Evolutionary conservation across 1,140 invertebrate genomes (phyloP), one percentile per base, ranked within the genome.

Genomic region (Nasonia giraulti): DNA sequence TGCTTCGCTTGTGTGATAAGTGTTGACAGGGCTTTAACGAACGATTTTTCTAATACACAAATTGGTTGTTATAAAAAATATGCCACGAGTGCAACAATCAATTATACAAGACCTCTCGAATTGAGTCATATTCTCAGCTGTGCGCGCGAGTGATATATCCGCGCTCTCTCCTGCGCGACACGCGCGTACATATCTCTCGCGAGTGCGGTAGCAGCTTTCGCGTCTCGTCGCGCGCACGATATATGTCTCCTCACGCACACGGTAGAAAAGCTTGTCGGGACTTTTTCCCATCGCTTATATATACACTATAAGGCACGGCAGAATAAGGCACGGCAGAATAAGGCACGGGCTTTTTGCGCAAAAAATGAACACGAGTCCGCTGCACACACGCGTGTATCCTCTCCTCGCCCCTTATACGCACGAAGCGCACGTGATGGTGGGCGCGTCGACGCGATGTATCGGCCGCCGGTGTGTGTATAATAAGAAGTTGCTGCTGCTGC

Each of bases 331-430:
- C 47, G 14, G 47, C 14, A 50, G 2, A 27, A 12, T 2, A 17
- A 17, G 10, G 11, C 47, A 10, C 12, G 12, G 0, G 55, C 55
- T 62, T 62, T 62, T 62, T 62, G 55, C 55, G 14, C 7, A 37
- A 80, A 69, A 80, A 69, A 80, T 69, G 37, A 79, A 80, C 33
- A 37, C 37, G 79, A 11, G 55, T 62, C 55, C 55, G 55, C 55
- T 20, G 55, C 5, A n/a, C 55, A 62, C 55, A 20, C 47, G 40
- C 76, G 76, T 11, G 76, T 78, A 62, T 62, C 55, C 5, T 62
- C 17, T 62, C 50, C 20, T 55, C 20, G 37, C 17, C 7, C 40
- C n/a, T 44, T 50, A n/a, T 50, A 31, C 17, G 44, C n/a, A 27
- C 7, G 1, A 1, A 1, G n/a, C 8, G 68, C 23, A 69, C 68